phyloP scores from a whole-genome alignment of 2,113 vertebrate genomes.

The Mionectes macconnelli region DNA sequence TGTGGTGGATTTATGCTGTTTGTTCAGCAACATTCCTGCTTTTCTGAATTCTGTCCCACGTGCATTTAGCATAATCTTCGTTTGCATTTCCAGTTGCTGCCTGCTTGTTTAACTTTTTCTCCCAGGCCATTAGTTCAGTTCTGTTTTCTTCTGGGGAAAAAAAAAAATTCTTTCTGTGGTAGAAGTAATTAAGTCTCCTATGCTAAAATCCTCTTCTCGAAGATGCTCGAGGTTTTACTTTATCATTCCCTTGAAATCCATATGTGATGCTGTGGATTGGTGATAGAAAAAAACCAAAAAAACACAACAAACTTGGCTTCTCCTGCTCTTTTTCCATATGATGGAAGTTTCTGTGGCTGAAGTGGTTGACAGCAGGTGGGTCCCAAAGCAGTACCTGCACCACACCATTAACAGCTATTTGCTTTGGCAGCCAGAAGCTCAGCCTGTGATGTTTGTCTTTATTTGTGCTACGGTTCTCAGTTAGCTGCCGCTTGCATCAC shows the following conservation, averaged over 20 bases:
- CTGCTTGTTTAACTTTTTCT: conserved; percentile 11
- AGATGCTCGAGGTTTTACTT: neutral
- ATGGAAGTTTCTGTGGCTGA: neutral
- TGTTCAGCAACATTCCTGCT: neutral
- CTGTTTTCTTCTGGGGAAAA: neutral
- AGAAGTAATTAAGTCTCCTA: conserved; percentile 3
- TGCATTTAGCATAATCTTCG: conserved; percentile 25
- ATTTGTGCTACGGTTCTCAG: neutral
- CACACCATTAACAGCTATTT: neutral
- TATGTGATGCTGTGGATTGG: neutral
- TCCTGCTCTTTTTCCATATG: neutral
- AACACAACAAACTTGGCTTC: neutral
- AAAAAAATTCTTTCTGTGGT: neutral
- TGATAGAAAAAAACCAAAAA: neutral
- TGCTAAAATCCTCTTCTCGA: neutral
- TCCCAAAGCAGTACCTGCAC: neutral
- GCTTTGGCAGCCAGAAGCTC: neutral
- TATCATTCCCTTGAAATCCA: neutral
- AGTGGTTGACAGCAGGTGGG: neutral
- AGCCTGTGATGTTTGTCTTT: neutral
- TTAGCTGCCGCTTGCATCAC: neutral
- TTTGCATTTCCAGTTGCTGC: conserved; percentile 6
- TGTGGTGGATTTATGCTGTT: conserved; percentile 6
- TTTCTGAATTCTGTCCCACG: neutral
- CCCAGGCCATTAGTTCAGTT: neutral